Evolutionary conservation across 2,888 invertebrate species (phyloP), one percentile per base, ranked within the genome.

Genomic region (Cartodere bifasciata): DNA sequence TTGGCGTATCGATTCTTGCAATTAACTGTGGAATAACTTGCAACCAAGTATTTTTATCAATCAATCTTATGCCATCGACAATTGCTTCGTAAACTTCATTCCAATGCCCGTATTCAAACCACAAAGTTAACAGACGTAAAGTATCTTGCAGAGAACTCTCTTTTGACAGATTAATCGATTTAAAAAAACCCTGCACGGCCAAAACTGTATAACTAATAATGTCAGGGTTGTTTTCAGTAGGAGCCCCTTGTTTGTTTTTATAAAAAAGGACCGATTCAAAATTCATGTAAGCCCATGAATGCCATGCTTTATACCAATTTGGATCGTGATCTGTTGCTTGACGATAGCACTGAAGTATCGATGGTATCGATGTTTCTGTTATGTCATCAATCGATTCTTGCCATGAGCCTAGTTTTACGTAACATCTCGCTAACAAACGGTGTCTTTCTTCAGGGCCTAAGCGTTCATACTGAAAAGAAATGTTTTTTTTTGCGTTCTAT

Each of bases 1-100:
- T 68, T 0, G 86, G 86, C 0, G 92, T 92, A 53, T 99, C 98
- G 38, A 99, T 95, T 30, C 98, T 72, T 1, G 98, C 97, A 42
- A 99, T 98, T 16, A 99, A 65, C 56, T 99, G 98, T 0, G 98
- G 98, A 44, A 99, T 95, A 0, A 99, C 95, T 70, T 98, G 97
- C 6, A 99, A 68, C 98, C 98, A 99, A 3, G 94, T 97, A 50
- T 95, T 92, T 37, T 98, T 90, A 53, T 94, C 91, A 22, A 97
- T 92, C 2, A 84, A 73, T 44, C 86, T 75, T 42, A 97, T 83
- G 2, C 94, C 94, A 45, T 91, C 92, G 1, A 80, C 72, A 21
- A 99, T 72, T 0, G 92, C 91, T 41, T 94, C 91, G 52, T 91
- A 85, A 0, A 98, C 95, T 44, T 90, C 87, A 0, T 82, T 75